Evolutionary conservation across 92 coral and sea anemone species (phyloP).

Genomic region (Phenganax subtilis): DNA sequence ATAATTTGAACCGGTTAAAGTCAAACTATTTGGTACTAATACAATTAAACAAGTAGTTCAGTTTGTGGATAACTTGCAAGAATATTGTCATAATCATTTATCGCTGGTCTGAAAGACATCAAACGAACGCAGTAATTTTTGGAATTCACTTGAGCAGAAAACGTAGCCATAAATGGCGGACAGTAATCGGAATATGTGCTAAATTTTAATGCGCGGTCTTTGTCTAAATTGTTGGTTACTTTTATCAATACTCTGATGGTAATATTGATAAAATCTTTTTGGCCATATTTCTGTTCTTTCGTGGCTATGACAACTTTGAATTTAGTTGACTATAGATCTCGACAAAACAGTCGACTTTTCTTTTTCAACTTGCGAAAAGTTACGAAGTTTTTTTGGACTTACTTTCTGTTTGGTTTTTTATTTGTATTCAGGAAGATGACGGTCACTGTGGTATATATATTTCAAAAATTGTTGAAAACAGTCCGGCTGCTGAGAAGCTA

Average conservation of each 20-base stretch:
- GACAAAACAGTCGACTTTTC: no score
- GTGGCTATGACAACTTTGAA: no score
- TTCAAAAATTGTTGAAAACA: slow-evolving; percentile 92
- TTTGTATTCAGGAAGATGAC: slow-evolving; percentile 19
- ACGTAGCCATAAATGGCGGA: not conserved
- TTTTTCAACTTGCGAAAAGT: no score
- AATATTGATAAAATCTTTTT: not conserved
- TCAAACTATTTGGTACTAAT: not conserved
- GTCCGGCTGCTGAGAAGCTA: slow-evolving; percentile 92
- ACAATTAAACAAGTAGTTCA: no score
- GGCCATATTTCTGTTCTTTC: no score
- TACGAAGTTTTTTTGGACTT: no score
- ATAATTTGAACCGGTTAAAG: not conserved
- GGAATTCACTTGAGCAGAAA: slow-evolving; percentile 4
- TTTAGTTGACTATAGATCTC: no score
- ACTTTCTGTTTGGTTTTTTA: not conserved
- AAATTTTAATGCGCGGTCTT: not conserved
- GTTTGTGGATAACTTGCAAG: not conserved
- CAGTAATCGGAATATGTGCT: not conserved
- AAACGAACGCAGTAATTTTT: not conserved
- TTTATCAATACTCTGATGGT: not conserved
- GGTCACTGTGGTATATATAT: slow-evolving; percentile 89
- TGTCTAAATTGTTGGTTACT: not conserved
- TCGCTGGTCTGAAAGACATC: not conserved
- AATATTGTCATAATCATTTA: slow-evolving; percentile 3